Evolutionary conservation across 2,113 vertebrate genomes (phyloP).

Genomic region (Neodontobutis hainanensis): DNA sequence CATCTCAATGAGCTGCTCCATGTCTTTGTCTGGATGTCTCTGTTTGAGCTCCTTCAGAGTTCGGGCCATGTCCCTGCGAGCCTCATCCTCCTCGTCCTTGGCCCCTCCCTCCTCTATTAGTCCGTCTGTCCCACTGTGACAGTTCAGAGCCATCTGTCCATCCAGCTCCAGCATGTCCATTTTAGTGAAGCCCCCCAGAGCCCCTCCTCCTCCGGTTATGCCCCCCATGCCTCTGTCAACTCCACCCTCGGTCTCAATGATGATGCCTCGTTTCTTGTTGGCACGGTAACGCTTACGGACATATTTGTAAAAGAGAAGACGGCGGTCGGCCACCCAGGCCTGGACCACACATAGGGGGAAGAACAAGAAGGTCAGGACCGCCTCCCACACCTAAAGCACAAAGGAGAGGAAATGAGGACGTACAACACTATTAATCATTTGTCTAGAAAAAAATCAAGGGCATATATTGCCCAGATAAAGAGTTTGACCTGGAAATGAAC

Average conservation of each 20-base stretch:
- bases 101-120: constrained; percentile 65
- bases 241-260: constrained; percentile 81
- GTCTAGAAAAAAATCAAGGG: neutral
- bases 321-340: constrained; percentile 85
- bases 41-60: constrained; percentile 85
- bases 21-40: constrained; percentile 84
- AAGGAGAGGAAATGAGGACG: neutral
- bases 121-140: constrained; percentile 72
- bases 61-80: constrained; percentile 82
- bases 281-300: constrained; percentile 81
- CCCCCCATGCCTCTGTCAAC: constrained; percentile 52
- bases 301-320: constrained; percentile 85
- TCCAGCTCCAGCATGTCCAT: constrained; percentile 83
- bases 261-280: constrained; percentile 79
- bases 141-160: constrained; percentile 71
- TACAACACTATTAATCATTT: too few relatives aligned
- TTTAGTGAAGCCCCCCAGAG: constrained; percentile 76
- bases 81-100: constrained; percentile 80
- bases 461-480: too few relatives aligned
- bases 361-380: constrained; percentile 81
- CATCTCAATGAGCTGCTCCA: constrained; percentile 87
- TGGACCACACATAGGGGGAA: constrained; percentile 83
- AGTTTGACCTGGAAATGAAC: too few relatives aligned
- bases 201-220: constrained; percentile 48
- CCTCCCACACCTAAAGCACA: constrained; percentile 80